A percentile compares a stretch with the other conserved stretches of the same genome.
These are phyloP conservation scores for Megaceryle alcyon DNA, from an alignment of 2,797 vertebrate species.

Conservation along the genomic window DNA sequence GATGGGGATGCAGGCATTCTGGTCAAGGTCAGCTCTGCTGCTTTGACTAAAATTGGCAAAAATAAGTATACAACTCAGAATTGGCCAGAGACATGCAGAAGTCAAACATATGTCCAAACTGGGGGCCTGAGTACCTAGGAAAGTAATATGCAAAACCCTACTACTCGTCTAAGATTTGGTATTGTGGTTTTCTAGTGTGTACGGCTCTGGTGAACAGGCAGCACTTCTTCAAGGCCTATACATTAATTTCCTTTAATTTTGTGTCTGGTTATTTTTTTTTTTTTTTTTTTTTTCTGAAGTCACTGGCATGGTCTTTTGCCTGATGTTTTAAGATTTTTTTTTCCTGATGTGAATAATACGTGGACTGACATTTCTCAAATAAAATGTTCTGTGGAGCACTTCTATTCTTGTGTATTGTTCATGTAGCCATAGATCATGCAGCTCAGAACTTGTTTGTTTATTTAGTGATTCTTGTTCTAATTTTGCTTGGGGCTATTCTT, in stretches of 20 bases:
- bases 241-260: not conserved
- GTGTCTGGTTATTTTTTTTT: not conserved
- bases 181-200: not conserved
- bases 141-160: not conserved
- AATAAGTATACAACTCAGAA: not conserved
- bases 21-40: not conserved
- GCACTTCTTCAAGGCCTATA: not conserved
- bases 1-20: not conserved
- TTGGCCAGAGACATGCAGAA: not conserved
- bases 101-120: not conserved
- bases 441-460: conserved; percentile 60
- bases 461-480: conserved; percentile 64
- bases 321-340: not conserved
- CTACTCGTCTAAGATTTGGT: not conserved
- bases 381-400: not conserved
- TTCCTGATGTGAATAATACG: not conserved
- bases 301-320: not conserved
- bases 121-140: not conserved
- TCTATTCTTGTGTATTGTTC: not conserved
- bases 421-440: not conserved
- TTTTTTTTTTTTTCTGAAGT: not conserved
- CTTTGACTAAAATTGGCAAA: not conserved
- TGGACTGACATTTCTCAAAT: not conserved
- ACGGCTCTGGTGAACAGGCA: not conserved
- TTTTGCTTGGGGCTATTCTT: conserved; percentile 63